These are phyloP conservation scores for Uria aalge DNA, from an alignment of 2,113 vertebrate genomes.

Conservation along the genomic window DNA sequence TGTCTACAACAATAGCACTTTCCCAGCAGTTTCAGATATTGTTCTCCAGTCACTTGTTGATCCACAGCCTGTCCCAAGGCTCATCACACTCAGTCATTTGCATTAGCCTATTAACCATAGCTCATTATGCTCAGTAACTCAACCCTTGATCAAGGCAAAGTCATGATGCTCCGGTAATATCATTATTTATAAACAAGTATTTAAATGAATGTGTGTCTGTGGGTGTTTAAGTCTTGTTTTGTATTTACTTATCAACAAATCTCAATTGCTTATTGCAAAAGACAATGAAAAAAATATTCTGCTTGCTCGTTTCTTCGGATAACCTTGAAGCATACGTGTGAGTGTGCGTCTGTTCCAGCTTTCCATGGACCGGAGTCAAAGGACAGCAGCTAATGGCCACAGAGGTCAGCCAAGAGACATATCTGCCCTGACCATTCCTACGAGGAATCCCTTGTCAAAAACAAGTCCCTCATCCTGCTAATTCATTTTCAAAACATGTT, in stretches of 20 bases:
- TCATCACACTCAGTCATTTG: background rate
- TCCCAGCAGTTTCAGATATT: background rate
- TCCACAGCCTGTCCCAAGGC: rapidly evolving
- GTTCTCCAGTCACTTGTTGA: background rate
- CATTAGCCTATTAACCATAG: background rate
- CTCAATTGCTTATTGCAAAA: background rate
- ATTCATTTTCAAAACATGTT: slow-evolving; percentile 27
- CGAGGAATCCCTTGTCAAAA: background rate
- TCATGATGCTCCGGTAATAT: background rate
- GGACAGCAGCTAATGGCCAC: background rate
- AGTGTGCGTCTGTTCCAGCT: background rate
- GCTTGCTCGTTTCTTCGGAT: background rate
- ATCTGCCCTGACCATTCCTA: background rate
- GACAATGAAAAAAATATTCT: background rate
- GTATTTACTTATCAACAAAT: background rate
- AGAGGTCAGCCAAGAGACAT: background rate
- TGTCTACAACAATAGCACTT: background rate
- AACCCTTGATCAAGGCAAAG: background rate
- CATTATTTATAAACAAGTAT: background rate
- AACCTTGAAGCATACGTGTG: background rate
- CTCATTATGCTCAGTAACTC: background rate
- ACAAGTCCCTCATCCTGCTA: background rate
- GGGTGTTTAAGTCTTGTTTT: background rate
- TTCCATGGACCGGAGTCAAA: background rate
- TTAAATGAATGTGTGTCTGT: background rate